Evolutionary conservation across 2,888 invertebrate genomes (phyloP).

Genomic region (Dysmachus trigonus): DNA sequence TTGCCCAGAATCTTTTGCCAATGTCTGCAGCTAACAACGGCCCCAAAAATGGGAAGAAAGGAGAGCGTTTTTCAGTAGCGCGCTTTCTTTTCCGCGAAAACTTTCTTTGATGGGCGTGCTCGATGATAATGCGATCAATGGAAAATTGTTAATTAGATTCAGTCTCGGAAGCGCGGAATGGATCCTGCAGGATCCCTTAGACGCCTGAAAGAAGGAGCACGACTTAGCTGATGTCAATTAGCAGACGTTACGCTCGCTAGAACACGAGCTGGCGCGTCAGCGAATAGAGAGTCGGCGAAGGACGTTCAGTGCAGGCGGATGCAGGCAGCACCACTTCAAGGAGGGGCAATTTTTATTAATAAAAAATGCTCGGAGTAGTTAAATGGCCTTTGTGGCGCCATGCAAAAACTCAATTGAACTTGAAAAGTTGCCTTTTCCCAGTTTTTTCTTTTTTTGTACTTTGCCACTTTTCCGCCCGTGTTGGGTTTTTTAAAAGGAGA

Average conservation of each 20-base stretch:
- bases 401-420: slow-evolving; percentile 40
- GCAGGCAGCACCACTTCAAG: slow-evolving; percentile 26
- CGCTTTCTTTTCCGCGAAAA: slow-evolving; percentile 7
- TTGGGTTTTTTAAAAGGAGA: neutral
- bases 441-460: neutral
- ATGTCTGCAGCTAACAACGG: slow-evolving; percentile 9
- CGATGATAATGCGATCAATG: slow-evolving; percentile 58
- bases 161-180: slow-evolving; percentile 51
- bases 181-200: neutral
- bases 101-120: slow-evolving; percentile 22
- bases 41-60: neutral
- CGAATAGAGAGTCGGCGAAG: neutral
- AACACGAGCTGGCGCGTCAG: neutral
- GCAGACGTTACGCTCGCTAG: slow-evolving; percentile 10
- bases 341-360: slow-evolving; percentile 43
- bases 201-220: neutral
- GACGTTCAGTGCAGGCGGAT: slow-evolving; percentile 4
- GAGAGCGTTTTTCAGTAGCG: neutral
- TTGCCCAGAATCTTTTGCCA: neutral
- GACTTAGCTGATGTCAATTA: slow-evolving; percentile 38
- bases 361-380: slow-evolving; percentile 36
- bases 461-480: slow-evolving; percentile 16
- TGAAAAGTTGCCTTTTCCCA: neutral
- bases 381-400: slow-evolving; percentile 23
- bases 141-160: slow-evolving; percentile 65